phyloP scores from a whole-genome alignment of 2,113 vertebrate genomes.

The Boleophthalmus pectinirostris region DNA sequence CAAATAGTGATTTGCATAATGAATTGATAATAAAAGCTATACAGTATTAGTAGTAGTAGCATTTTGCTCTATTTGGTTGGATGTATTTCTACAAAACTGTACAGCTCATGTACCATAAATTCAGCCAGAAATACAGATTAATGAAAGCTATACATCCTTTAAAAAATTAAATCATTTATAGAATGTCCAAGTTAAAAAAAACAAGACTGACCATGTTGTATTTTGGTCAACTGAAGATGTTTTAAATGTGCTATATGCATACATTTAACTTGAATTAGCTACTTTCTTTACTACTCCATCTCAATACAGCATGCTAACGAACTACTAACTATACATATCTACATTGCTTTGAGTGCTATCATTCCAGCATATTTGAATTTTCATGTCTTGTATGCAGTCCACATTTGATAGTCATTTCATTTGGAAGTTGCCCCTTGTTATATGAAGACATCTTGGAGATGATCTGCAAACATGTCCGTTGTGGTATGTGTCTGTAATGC shows the following conservation, averaged over 20 bases:
- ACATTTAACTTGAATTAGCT: neutral
- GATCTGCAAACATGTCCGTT: constrained; percentile 29
- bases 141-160: neutral
- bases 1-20: neutral
- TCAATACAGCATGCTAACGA: neutral
- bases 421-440: constrained; percentile 20
- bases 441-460: constrained; percentile 16
- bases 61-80: neutral
- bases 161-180: neutral
- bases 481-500: constrained; percentile 34
- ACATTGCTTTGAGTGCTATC: neutral
- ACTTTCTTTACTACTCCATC: neutral
- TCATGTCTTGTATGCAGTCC: neutral
- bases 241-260: neutral
- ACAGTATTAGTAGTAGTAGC: neutral
- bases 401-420: constrained; percentile 11
- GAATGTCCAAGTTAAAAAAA: neutral
- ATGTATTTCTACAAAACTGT: neutral
- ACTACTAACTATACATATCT: neutral
- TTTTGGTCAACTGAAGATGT: too few species aligned
- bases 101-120: neutral
- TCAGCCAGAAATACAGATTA: neutral
- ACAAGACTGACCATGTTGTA: neutral
- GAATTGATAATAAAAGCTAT: neutral
- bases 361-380: constrained; percentile 17